Conservation (phyloP, 53 echinoderm and acorn worm genomes). For the Echinarachnius parma region DNA sequence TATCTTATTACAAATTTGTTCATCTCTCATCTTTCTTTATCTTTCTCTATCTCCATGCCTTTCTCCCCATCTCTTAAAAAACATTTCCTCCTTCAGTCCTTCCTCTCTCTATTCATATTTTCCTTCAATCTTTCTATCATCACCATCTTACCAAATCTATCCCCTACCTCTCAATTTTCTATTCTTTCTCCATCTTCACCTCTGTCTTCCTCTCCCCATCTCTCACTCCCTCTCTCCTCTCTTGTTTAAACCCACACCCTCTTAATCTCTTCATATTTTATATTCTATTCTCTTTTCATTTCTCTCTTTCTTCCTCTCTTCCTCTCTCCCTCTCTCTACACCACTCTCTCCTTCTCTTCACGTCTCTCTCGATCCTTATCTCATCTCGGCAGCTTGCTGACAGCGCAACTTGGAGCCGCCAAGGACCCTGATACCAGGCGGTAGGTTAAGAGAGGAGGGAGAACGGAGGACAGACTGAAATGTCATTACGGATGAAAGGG, state of each 20-base stretch:
- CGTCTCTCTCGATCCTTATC: neutral
- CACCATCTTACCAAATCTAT: too few relatives aligned
- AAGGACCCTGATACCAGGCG: too few relatives aligned
- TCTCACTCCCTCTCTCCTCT: neutral
- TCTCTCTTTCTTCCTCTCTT: neutral
- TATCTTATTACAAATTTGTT: neutral
- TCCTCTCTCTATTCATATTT: neutral
- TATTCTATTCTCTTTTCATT: neutral
- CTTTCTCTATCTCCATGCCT: neutral
- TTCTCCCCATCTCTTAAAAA: too few relatives aligned
- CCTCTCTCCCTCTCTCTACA: too few relatives aligned
- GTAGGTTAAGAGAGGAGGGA: too few relatives aligned
- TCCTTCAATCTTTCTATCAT: too few relatives aligned
- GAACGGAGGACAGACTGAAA: slow-evolving; percentile 41
- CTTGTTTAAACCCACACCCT: neutral
- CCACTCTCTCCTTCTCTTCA: neutral
- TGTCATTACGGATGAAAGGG: too few relatives aligned
- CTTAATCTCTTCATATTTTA: neutral
- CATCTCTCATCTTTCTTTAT: neutral
- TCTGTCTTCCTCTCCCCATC: neutral
- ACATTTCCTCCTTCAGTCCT: neutral
- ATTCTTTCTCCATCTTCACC: neutral
- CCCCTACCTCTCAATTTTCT: neutral
- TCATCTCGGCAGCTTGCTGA: neutral
- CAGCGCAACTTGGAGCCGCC: too few relatives aligned